Evolutionary conservation across 2,888 invertebrate species (phyloP), one percentile per base, ranked within the genome.

Genomic region (Dynastes maya): DNA sequence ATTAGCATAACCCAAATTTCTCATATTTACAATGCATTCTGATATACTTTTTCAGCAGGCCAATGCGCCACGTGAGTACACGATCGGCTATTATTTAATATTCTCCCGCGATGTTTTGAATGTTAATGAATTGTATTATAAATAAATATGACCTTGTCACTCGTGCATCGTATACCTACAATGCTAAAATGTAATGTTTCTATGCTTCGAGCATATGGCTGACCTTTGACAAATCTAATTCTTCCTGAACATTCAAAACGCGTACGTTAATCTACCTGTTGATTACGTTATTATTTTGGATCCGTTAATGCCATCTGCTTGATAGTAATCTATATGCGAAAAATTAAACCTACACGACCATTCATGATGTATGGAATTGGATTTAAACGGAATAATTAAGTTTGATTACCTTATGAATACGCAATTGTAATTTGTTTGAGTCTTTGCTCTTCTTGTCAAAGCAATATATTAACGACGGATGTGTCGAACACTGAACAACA

Each of bases 141-240:
- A 71, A 71, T 71, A 71, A 37, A 53, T 55, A 32, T 37, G 71
- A 37, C 71, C 71, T 71, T 71, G 55, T 22, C 55, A 58, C 40
- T 37, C 58, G 55, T 16, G 8, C n/a, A 58, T 5, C 32, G 53
- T 55, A 22, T 8, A 37, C 37, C 29, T 32, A 55, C 55, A 22
- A 55, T 40, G 65, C 27, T 63, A 49, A 67, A 67, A 67, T 67
- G 65, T 45, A 40, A 67, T 27, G 45, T 45, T 11, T 67, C 45
- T 40, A 37, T 67, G 40, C 65, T 40, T 22, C 65, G n/a, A 40
- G 65, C 29, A 29, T 45, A 45, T 16, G 40, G 6, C 8, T 67
- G 65, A 67, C 65, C 65, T 67, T 67, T 67, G 65, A 67, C 65
- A 67, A 67, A 45, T 67, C 45, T 67, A 67, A 67, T 67, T 67